Conservation (phyloP, 2,113 vertebrate genomes). For the Paramormyrops kingsleyae region DNA sequence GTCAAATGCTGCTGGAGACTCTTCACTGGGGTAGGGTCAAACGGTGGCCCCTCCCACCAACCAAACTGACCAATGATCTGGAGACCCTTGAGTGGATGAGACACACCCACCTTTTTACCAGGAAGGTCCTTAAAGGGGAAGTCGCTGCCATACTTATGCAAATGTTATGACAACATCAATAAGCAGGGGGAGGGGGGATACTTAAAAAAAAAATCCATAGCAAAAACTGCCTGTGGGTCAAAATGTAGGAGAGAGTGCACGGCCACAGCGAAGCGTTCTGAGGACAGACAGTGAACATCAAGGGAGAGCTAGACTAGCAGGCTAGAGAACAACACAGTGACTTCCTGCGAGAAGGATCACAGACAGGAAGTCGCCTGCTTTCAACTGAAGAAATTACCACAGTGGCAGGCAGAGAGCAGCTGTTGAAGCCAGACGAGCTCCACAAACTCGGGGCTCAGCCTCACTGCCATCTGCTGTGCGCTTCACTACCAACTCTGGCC, state of each 20-base stretch:
- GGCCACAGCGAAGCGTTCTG: neutral
- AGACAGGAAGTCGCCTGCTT: neutral
- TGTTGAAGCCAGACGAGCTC: neutral
- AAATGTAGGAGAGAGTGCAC: neutral
- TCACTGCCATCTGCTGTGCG: neutral
- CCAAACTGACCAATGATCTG: neutral
- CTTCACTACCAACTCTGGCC: neutral
- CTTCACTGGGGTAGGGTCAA: neutral
- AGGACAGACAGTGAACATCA: neutral
- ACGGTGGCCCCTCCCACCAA: neutral
- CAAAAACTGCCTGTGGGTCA: neutral
- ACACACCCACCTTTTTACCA: neutral
- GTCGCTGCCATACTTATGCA: neutral
- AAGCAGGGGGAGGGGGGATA: neutral
- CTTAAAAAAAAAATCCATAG: neutral
- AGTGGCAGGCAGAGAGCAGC: neutral
- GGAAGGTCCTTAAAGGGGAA: conserved; percentile 5
- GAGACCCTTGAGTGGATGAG: neutral
- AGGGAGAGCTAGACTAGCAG: neutral
- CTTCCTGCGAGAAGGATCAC: neutral
- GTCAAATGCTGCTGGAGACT: neutral
- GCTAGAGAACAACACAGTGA: neutral
- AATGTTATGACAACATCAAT: neutral
- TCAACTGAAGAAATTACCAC: neutral
- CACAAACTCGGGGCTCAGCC: neutral